Conservation (phyloP, 2,888 invertebrate genomes). For the Nomada ruficornis region DNA sequence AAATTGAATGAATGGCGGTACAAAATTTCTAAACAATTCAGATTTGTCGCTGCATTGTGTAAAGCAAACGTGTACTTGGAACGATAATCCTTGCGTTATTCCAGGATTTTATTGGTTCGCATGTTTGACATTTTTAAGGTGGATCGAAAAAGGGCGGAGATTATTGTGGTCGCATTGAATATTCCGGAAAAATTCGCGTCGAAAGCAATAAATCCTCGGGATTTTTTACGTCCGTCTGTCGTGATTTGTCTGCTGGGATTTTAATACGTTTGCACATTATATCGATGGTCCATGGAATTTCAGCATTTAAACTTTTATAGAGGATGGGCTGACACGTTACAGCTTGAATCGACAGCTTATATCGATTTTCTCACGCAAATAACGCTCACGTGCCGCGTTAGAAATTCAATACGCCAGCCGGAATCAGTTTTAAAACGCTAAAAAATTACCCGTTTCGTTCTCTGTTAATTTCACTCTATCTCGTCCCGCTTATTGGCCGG, state of each 20-base stretch:
- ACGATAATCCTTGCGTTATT: background rate
- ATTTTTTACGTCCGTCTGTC: background rate
- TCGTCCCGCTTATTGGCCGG: too few relatives aligned
- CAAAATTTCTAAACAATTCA: background rate
- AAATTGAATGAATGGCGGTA: too few relatives aligned
- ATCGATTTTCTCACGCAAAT: constrained; percentile 21
- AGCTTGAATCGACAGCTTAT: constrained; percentile 30
- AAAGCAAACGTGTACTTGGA: too few relatives aligned
- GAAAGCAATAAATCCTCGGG: background rate
- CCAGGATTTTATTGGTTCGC: background rate
- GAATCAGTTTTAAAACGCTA: constrained; percentile 23
- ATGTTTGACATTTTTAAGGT: too few relatives aligned
- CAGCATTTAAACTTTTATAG: constrained; percentile 1
- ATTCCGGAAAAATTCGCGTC: background rate
- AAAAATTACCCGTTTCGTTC: constrained; percentile 3
- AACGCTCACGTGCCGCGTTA: constrained; percentile 1
- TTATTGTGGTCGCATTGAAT: background rate
- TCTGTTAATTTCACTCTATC: background rate
- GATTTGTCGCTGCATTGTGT: background rate
- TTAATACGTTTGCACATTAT: constrained; percentile 18
- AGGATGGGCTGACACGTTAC: background rate
- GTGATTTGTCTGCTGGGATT: background rate
- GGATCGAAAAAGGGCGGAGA: background rate
- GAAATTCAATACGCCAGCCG: constrained; percentile 26
- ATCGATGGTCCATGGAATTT: background rate